Evolutionary conservation across 2,797 vertebrate genomes (phyloP).

Genomic region (Spheniscus humboldti): DNA sequence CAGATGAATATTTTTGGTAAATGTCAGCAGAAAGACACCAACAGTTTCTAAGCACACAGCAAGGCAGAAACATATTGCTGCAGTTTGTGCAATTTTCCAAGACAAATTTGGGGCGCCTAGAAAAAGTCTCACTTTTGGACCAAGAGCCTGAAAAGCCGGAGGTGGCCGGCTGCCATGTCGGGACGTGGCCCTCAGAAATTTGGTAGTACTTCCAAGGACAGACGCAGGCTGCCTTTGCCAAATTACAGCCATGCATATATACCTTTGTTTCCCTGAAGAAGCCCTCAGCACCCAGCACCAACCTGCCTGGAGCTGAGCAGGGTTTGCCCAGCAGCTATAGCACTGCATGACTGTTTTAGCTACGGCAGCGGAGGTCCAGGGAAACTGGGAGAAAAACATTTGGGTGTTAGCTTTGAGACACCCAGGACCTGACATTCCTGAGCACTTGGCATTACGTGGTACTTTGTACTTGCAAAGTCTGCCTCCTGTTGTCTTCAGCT

Average conservation of each 20-base stretch:
- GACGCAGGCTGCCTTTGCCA: neutral
- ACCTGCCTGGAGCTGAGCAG: neutral
- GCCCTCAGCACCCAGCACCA: neutral
- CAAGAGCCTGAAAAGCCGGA: neutral
- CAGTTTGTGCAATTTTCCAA: neutral
- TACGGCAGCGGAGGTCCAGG: neutral
- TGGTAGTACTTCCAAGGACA: neutral
- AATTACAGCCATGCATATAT: neutral
- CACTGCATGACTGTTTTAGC: neutral
- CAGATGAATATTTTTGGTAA: neutral
- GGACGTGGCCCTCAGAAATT: neutral
- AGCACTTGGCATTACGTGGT: rapidly evolving
- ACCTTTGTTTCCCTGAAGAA: neutral
- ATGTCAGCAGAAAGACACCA: neutral
- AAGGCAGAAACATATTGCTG: neutral
- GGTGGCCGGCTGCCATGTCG: neutral
- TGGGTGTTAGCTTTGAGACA: neutral
- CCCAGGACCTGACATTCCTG: too few species aligned
- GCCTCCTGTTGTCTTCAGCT: neutral
- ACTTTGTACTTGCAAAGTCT: neutral
- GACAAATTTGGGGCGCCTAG: neutral
- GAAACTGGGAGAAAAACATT: neutral
- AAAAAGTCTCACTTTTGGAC: neutral
- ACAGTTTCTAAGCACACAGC: neutral
- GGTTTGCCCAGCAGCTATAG: neutral